Conservation (phyloP, 2,113 vertebrate species). For the Indicator maculatus region DNA sequence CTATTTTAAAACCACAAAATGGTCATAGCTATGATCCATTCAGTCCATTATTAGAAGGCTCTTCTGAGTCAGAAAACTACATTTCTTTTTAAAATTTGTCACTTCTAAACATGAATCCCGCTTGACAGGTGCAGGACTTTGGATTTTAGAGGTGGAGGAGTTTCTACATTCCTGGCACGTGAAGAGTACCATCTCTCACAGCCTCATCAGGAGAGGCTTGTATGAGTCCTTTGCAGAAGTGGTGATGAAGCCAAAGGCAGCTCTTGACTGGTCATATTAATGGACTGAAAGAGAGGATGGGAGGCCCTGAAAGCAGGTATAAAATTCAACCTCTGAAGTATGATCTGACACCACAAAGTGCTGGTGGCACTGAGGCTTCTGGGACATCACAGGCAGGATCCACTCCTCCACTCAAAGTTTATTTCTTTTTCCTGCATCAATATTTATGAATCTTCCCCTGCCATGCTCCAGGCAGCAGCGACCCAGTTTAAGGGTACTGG, state of each 20-base stretch:
- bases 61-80: not conserved
- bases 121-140: not conserved
- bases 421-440: not conserved
- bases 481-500: not conserved
- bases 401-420: not conserved
- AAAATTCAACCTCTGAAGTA: not conserved
- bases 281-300: not conserved
- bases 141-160: not conserved
- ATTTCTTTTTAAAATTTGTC: not conserved
- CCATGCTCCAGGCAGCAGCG: not conserved
- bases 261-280: not conserved
- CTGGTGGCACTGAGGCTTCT: not conserved
- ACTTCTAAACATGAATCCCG: not conserved
- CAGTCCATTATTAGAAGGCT: not conserved
- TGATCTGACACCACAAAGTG: not conserved
- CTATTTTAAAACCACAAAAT: not conserved
- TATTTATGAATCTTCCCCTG: not conserved
- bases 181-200: not conserved
- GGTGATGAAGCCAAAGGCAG: not conserved
- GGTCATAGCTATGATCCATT: not conserved
- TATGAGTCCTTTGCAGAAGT: not conserved
- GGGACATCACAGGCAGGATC: not conserved
- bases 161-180: not conserved
- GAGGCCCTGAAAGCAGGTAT: not conserved
- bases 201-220: not conserved